phyloP scores from a whole-genome alignment of 2,888 invertebrate species.

The Holacanthella duospinosa region DNA sequence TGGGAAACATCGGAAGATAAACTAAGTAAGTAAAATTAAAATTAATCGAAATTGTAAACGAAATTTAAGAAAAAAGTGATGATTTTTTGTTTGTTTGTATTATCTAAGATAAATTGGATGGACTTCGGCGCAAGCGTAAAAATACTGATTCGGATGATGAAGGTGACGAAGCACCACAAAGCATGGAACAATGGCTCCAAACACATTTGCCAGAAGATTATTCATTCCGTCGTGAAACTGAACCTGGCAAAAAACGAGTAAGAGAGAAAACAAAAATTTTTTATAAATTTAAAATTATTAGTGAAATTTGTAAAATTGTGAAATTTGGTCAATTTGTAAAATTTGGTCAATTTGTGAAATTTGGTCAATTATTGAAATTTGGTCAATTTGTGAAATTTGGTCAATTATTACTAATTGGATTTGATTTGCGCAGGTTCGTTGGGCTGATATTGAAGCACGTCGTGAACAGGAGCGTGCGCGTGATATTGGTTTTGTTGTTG shows the following conservation, averaged over 20 bases:
- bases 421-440: slow-evolving; percentile 69
- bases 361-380: too few species aligned
- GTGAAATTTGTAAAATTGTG: too few species aligned
- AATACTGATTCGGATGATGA: slow-evolving; percentile 40
- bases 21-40: slow-evolving; percentile 80
- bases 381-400: too few species aligned
- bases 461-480: slow-evolving; percentile 84
- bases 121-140: slow-evolving; percentile 64
- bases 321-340: too few species aligned
- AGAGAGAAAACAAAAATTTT: slow-evolving; percentile 39
- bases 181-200: slow-evolving; percentile 89
- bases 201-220: slow-evolving; percentile 58
- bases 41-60: too few species aligned
- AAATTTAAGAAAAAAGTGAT: too few species aligned
- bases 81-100: slow-evolving; percentile 42
- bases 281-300: too few species aligned
- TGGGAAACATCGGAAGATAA: slow-evolving; percentile 75
- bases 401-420: too few species aligned
- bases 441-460: slow-evolving; percentile 94
- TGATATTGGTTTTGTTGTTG: slow-evolving; percentile 91
- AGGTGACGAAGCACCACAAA: slow-evolving; percentile 48
- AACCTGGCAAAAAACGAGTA: slow-evolving; percentile 81
- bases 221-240: slow-evolving; percentile 43
- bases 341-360: too few species aligned
- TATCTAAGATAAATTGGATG: slow-evolving; percentile 88